Percentiles rank a stretch among this genome's conserved stretches.
These are phyloP conservation scores for Kuschelorhynchus macadamiae DNA, from an alignment of 2,888 invertebrate genomes.

Conservation along the genomic window DNA sequence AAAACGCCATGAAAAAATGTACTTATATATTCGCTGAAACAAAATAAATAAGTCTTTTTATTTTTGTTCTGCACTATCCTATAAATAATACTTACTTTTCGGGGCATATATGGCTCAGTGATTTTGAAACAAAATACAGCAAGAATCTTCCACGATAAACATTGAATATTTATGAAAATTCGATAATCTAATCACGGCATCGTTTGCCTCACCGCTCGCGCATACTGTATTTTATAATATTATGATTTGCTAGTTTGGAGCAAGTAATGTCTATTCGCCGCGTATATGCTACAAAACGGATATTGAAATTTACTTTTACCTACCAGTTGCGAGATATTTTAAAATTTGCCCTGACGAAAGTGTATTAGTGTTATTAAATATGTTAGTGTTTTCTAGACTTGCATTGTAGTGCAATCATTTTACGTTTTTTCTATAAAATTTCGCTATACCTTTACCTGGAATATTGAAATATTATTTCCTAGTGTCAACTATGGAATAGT, in stretches of 20 bases:
- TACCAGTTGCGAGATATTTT: neutral
- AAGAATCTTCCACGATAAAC: conserved; percentile 9
- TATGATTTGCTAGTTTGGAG: conserved; percentile 18
- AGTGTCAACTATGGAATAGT: no score
- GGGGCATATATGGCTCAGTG: conserved; percentile 4
- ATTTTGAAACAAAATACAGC: conserved; percentile 8
- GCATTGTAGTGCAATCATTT: no score
- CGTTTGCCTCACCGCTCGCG: conserved; percentile 10
- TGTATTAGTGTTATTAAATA: no score
- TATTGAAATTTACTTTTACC: conserved; percentile 2
- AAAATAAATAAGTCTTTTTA: no score
- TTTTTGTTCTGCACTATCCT: neutral
- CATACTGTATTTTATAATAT: conserved; percentile 17
- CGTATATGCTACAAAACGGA: neutral
- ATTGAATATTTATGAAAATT: conserved; percentile 34
- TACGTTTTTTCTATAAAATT: no score
- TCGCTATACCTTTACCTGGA: no score
- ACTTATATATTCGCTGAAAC: no score
- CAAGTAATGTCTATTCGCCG: neutral
- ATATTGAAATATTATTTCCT: no score
- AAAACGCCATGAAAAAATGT: no score
- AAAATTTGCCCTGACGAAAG: neutral
- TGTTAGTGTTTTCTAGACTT: no score
- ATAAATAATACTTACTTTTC: neutral
- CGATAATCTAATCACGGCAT: conserved; percentile 27